Evolutionary conservation across 2,888 invertebrate genomes (phyloP).

Genomic region (Drepana falcataria): DNA sequence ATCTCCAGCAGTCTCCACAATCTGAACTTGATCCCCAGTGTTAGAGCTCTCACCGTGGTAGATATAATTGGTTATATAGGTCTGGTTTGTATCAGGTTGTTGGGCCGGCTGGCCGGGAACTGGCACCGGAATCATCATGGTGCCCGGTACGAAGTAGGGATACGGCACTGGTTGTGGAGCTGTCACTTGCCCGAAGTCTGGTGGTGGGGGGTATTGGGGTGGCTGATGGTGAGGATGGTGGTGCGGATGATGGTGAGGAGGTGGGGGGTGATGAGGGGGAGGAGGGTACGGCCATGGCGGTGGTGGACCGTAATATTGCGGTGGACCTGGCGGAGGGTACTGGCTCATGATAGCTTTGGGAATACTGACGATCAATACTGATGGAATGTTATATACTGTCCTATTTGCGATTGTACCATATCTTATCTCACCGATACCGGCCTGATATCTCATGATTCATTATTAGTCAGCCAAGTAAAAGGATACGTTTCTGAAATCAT

Average conservation of each 20-base stretch:
- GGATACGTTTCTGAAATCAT: slow-evolving; percentile 5
- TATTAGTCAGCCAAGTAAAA: slow-evolving; percentile 12
- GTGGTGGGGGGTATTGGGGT: slow-evolving; percentile 22
- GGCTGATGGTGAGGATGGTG: slow-evolving; percentile 11
- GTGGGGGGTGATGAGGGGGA: slow-evolving; percentile 14
- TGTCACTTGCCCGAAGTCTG: slow-evolving; percentile 28
- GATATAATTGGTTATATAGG: slow-evolving; percentile 67
- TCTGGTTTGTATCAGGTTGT: slow-evolving; percentile 26
- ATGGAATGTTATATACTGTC: neutral
- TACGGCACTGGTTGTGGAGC: slow-evolving; percentile 28
- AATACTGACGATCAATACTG: neutral
- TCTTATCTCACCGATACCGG: slow-evolving; percentile 27
- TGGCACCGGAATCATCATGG: slow-evolving; percentile 58
- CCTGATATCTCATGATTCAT: slow-evolving; percentile 6
- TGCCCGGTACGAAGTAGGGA: slow-evolving; percentile 57
- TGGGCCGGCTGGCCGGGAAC: slow-evolving; percentile 29
- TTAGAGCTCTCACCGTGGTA: slow-evolving; percentile 55
- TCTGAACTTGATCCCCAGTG: slow-evolving; percentile 35
- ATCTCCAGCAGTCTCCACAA: slow-evolving; percentile 59
- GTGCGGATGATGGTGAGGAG: slow-evolving; percentile 22
- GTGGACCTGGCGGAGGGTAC: slow-evolving; percentile 41
- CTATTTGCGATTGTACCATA: slow-evolving; percentile 7
- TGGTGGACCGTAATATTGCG: slow-evolving; percentile 41
- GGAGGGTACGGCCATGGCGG: slow-evolving; percentile 25
- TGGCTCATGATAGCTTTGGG: slow-evolving; percentile 38